Percentiles rank a stretch among this genome's conserved stretches.
These are phyloP conservation scores for Acanthurus leucopareius DNA, from an alignment of 2,797 vertebrate species.

Conservation along the genomic window DNA sequence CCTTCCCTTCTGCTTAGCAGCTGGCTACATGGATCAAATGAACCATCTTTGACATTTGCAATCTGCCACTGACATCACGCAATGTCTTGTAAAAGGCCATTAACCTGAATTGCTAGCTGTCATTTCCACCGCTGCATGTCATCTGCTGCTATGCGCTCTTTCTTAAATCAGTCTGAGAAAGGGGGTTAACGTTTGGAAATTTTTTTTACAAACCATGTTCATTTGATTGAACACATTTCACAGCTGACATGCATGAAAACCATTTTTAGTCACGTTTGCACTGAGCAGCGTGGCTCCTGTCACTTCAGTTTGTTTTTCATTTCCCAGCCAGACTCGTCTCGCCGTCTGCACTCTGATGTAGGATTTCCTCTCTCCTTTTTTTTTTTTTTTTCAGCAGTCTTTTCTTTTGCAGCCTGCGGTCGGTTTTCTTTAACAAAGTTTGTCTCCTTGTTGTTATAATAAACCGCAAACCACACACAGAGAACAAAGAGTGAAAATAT, in stretches of 20 bases:
- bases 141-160: constrained; percentile 30
- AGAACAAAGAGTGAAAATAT: too few species aligned
- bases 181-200: constrained; percentile 31
- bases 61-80: constrained; percentile 64
- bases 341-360: too few species aligned
- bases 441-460: too few species aligned
- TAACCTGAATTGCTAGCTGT: constrained; percentile 49
- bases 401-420: too few species aligned
- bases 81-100: constrained; percentile 50
- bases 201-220: constrained; percentile 28
- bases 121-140: constrained; percentile 34
- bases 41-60: constrained; percentile 72
- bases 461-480: too few species aligned
- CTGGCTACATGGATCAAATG: constrained; percentile 55
- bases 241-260: constrained; percentile 19
- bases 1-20: constrained; percentile 48
- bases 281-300: too few species aligned
- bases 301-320: too few species aligned
- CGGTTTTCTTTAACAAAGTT: too few species aligned
- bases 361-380: too few species aligned
- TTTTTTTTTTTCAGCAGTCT: too few species aligned
- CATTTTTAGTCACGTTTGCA: not conserved
- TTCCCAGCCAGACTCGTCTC: too few species aligned
- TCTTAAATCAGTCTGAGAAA: constrained; percentile 49
- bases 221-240: constrained; percentile 43